Conservation (phyloP, 92 coral and sea anemone species). For the Porites cylindrica region DNA sequence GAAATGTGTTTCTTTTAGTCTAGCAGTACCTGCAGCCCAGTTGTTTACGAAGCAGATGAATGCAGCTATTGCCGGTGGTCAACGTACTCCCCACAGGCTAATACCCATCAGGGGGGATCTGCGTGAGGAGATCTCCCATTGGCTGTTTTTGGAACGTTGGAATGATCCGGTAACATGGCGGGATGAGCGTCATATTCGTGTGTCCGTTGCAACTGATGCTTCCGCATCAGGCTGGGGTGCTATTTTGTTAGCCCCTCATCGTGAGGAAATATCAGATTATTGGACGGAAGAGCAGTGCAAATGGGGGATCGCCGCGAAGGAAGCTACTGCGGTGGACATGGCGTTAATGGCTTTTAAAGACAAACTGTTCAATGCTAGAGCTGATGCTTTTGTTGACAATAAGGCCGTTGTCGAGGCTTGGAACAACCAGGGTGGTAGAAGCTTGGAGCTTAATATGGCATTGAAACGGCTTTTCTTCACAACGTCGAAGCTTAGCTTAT, state of each 20-base stretch:
- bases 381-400: conserved; percentile 59
- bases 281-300: conserved; percentile 38
- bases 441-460: too few relatives aligned
- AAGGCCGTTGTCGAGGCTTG: too few relatives aligned
- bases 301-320: conserved; percentile 58
- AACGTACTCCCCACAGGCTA: conserved; percentile 24
- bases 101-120: conserved; percentile 28
- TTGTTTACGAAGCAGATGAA: conserved; percentile 53
- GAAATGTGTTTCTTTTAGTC: too few relatives aligned
- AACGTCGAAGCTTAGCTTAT: too few relatives aligned
- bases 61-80: conserved; percentile 44
- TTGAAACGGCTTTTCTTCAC: too few relatives aligned
- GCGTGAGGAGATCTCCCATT: conserved; percentile 52
- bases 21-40: conserved; percentile 48
- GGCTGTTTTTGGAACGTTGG: conserved; percentile 43
- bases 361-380: conserved; percentile 36
- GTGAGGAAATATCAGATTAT: conserved; percentile 37
- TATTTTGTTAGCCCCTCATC: conserved; percentile 8
- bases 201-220: conserved; percentile 60
- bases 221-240: conserved; percentile 54
- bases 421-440: too few relatives aligned
- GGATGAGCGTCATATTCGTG: conserved; percentile 53
- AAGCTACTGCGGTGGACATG: conserved; percentile 43
- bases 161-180: conserved; percentile 51
- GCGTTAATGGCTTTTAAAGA: conserved; percentile 44